Evolutionary conservation across 2,888 invertebrate genomes (phyloP), one percentile per base, ranked within the genome.

Genomic region (Synergus japonicus): DNA sequence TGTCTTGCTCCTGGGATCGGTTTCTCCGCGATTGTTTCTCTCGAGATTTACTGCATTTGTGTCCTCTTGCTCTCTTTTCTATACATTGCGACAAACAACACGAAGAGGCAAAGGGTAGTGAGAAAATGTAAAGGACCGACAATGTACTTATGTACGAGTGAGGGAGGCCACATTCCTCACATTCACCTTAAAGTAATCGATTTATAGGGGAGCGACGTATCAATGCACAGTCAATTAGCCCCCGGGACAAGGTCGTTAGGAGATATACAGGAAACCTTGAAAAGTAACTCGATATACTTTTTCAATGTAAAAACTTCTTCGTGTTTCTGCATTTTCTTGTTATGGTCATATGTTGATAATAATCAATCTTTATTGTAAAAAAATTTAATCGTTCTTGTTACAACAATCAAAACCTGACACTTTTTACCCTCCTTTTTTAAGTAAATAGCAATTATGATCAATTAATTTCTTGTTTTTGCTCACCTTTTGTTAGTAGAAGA

Each of bases 151-250:
- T 60, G 77, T 63, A 18, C 44, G 60, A 66, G 81, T 76, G 80
- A 81, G 77, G 83, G 83, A 83, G 83, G 78, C 76, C 66, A 80
- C 84, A 84, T 83, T 83, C 84, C 82, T 44, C 76, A 76, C 79
- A 78, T 79, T 84, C 78, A 82, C 82, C 80, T 82, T 85, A 85
- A 87, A 87, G 84, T 84, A 86, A 87, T 88, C 85, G 86, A 86
- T 66, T 18, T 44, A 77, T 46, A 46, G 73, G 2, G 41, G 54
- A 63, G 77, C 65, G 77, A 87, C 86, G 81, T 86, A 87, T 86
- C 86, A 86, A 86, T 87, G 85, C 84, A 73, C 81, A 85, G 83
- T 86, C 87, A 87, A 89, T 89, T 90, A 87, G 86, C 85, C 83
- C 84, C 79, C 63, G 73, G 78, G 80, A 84, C 84, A 83, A 86